phyloP scores from a whole-genome alignment of 2,113 vertebrate genomes.

The Rhinichthys klamathensis region DNA sequence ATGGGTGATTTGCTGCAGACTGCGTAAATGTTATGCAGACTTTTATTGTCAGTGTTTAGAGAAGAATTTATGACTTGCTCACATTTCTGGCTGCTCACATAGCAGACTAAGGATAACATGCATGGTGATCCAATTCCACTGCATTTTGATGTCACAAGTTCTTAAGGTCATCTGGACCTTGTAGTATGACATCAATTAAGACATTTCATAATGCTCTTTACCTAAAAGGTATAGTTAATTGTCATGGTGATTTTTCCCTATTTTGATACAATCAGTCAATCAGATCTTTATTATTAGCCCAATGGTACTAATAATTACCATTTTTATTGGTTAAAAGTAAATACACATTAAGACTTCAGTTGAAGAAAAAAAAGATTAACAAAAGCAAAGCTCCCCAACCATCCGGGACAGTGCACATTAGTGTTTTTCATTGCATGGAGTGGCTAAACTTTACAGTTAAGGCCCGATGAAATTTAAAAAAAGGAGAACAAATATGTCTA shows the following conservation, averaged over 20 bases:
- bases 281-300: neutral
- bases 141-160: neutral
- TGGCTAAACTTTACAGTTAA: neutral
- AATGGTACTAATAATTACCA: no score
- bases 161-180: neutral
- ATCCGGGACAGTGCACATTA: neutral
- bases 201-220: neutral
- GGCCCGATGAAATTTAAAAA: neutral
- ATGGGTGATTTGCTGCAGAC: constrained; percentile 14
- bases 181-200: neutral
- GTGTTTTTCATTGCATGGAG: neutral
- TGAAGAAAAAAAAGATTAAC: neutral
- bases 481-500: neutral
- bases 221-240: neutral
- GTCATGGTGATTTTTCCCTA: neutral
- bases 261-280: neutral
- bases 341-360: neutral
- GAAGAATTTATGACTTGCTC: neutral
- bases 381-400: neutral
- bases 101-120: neutral
- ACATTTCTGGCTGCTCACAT: neutral
- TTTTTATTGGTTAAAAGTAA: neutral
- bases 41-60: neutral
- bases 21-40: constrained; percentile 17
- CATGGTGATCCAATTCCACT: neutral